Evolutionary conservation across 2,797 vertebrate species (phyloP).

Genomic region (Rhabdophis nuchalis): DNA sequence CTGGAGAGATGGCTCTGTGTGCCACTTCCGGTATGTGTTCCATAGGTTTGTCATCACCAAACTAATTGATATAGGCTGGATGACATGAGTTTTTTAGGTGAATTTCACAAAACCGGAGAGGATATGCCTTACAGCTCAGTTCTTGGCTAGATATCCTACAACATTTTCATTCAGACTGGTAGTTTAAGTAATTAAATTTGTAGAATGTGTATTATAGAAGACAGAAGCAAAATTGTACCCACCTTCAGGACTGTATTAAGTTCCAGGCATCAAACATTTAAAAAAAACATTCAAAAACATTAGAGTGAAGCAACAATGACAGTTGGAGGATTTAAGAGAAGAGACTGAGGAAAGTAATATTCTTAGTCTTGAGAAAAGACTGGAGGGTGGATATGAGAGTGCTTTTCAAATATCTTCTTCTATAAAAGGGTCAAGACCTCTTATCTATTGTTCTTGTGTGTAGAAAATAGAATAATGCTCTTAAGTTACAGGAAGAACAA

Average conservation of each 20-base stretch:
- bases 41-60: neutral
- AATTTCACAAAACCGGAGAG: neutral
- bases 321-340: neutral
- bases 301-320: neutral
- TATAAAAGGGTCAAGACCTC: neutral
- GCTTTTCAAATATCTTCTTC: neutral
- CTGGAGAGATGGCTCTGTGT: too few species aligned
- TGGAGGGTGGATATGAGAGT: neutral
- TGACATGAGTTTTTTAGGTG: neutral
- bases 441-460: neutral
- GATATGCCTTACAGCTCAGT: neutral
- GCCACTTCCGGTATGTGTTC: neutral
- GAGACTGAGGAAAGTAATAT: neutral
- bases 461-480: neutral
- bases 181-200: neutral
- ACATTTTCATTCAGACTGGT: neutral
- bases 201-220: neutral
- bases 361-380: neutral
- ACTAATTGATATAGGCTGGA: neutral
- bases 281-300: neutral
- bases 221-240: neutral
- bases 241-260: neutral
- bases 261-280: neutral
- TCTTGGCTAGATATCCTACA: neutral
- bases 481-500: neutral